phyloP scores from a whole-genome alignment of 2,797 vertebrate genomes.

The Anisognathus igniventris region DNA sequence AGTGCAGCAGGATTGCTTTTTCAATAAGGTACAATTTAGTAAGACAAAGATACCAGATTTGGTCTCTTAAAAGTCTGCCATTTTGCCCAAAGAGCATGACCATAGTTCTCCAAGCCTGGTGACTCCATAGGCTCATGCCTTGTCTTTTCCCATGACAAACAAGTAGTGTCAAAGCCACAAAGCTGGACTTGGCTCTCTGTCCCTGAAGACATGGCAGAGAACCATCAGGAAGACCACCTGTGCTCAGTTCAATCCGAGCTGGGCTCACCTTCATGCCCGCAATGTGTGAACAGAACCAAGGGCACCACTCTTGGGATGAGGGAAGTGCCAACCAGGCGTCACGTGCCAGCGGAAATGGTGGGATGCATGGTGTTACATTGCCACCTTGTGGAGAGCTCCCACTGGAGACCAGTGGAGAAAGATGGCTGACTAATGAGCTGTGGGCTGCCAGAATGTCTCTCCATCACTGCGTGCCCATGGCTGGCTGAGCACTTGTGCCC shows the following conservation, averaged over 20 bases:
- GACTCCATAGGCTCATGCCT: not conserved
- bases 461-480: not conserved
- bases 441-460: not conserved
- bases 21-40: not conserved
- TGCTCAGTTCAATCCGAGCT: not conserved
- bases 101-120: not conserved
- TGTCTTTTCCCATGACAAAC: not conserved
- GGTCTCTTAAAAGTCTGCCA: not conserved
- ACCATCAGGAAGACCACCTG: not conserved
- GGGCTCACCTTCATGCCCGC: not conserved
- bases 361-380: conserved; percentile 60
- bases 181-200: not conserved
- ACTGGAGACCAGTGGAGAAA: conserved; percentile 19
- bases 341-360: not conserved
- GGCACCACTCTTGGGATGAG: not conserved
- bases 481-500: not conserved
- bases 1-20: not conserved
- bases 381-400: conserved; percentile 68
- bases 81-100: not conserved
- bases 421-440: not conserved
- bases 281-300: not conserved
- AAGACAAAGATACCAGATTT: not conserved
- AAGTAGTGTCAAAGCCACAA: not conserved
- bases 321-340: not conserved
- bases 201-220: not conserved